A percentile compares a stretch with the other conserved stretches of the same genome.
Conservation (phyloP, 2,888 invertebrate species). For the Orthosia gothica region DNA sequence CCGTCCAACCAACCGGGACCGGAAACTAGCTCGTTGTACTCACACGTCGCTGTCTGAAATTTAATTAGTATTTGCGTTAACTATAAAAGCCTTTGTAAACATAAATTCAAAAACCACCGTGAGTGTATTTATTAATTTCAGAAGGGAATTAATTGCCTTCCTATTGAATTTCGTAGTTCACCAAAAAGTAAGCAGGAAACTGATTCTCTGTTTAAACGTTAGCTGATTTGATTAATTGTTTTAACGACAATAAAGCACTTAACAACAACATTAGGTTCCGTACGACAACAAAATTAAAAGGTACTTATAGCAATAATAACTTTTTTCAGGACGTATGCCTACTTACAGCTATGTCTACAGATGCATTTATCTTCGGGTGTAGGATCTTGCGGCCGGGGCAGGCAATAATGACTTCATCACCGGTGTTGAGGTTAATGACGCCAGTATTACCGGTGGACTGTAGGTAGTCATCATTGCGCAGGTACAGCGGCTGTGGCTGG, state of each 20-base stretch:
- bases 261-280: too few species aligned
- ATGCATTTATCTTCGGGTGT: constrained; percentile 78
- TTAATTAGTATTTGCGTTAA: background rate
- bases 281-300: too few species aligned
- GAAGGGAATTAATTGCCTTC: too few species aligned
- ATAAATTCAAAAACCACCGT: background rate
- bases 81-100: background rate
- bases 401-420: constrained; percentile 80
- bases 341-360: constrained; percentile 78
- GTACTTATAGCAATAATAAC: too few species aligned
- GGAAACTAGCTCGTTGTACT: constrained; percentile 76
- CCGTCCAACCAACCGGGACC: constrained; percentile 83
- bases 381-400: constrained; percentile 82
- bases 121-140: background rate
- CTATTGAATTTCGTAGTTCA: too few species aligned
- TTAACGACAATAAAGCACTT: too few species aligned
- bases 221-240: too few species aligned
- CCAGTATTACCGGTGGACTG: constrained; percentile 81
- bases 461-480: constrained; percentile 83
- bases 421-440: constrained; percentile 75
- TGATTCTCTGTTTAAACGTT: too few species aligned
- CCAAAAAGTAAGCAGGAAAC: too few species aligned
- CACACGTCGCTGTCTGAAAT: constrained; percentile 81
- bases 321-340: too few species aligned
- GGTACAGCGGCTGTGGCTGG: constrained; percentile 92